A percentile compares a stretch with the other conserved stretches of the same genome.
phyloP scores from a whole-genome alignment of 53 echinoderm and acorn worm species.

The Holothuria leucospilota region DNA sequence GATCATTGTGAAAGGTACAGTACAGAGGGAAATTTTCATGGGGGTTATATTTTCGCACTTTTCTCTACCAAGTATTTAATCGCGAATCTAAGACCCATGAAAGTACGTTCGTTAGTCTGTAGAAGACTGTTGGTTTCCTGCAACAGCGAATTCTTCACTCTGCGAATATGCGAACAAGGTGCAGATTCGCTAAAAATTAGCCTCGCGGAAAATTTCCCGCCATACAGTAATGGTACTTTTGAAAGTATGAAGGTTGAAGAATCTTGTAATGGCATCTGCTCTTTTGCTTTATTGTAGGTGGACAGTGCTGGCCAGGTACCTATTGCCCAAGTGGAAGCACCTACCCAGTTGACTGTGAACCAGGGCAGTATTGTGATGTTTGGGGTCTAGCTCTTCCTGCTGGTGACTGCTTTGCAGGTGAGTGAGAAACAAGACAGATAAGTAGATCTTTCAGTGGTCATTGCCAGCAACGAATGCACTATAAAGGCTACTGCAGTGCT shows the following conservation, averaged over 20 bases:
- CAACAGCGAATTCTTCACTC: no score
- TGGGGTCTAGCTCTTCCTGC: conserved; percentile 78
- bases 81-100: no score
- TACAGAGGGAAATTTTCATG: no score
- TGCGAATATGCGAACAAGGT: no score
- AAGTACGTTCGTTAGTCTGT: no score
- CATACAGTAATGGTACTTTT: not conserved
- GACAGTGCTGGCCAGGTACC: conserved; percentile 96
- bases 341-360: conserved; percentile 86
- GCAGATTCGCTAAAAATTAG: no score
- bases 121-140: no score
- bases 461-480: no score
- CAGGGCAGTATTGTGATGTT: conserved; percentile 84
- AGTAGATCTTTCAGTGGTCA: no score
- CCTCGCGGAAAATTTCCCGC: not conserved
- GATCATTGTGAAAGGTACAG: not conserved
- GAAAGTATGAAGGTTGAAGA: not conserved
- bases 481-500: no score
- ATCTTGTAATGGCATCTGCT: not conserved
- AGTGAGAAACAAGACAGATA: not conserved
- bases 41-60: no score
- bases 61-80: no score
- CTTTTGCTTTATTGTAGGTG: conserved; percentile 48
- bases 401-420: conserved; percentile 89
- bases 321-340: conserved; percentile 86